phyloP scores from a whole-genome alignment of 2,113 vertebrate genomes.

The Willisornis vidua region DNA sequence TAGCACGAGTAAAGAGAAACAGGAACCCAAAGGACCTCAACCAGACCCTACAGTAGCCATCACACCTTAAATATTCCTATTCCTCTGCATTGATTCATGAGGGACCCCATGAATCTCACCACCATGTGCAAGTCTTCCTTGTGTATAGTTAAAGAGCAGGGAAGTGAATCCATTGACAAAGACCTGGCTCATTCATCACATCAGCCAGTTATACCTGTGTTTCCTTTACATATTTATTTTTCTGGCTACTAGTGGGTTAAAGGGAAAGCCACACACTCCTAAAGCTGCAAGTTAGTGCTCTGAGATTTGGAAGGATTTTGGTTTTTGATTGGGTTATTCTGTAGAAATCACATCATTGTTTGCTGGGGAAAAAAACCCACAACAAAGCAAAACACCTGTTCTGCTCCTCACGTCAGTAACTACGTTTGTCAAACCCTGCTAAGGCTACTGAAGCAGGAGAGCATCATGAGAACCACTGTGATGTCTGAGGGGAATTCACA shows the following conservation, averaged over 20 bases:
- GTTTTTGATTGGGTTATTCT: background rate
- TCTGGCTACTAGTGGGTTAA: background rate
- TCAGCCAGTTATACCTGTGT: background rate
- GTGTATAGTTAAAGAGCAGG: background rate
- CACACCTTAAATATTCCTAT: background rate
- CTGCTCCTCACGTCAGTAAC: background rate
- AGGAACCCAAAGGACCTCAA: background rate
- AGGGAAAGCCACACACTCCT: background rate
- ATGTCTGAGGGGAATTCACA: background rate
- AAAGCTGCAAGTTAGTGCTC: background rate
- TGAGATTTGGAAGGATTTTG: background rate
- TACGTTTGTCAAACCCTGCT: background rate
- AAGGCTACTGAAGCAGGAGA: constrained; percentile 27
- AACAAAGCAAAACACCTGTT: constrained; percentile 50
- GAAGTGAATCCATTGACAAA: background rate
- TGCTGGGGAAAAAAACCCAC: background rate
- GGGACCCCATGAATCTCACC: background rate
- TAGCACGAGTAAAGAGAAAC: background rate
- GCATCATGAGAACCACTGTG: background rate
- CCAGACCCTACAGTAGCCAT: background rate
- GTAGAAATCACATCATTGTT: background rate
- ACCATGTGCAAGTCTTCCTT: accelerated
- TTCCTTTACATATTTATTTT: background rate
- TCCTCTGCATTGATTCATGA: background rate
- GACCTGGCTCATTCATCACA: background rate